Evolutionary conservation across 2,797 vertebrate species (phyloP).

Genomic region (Coendou prehensilis): DNA sequence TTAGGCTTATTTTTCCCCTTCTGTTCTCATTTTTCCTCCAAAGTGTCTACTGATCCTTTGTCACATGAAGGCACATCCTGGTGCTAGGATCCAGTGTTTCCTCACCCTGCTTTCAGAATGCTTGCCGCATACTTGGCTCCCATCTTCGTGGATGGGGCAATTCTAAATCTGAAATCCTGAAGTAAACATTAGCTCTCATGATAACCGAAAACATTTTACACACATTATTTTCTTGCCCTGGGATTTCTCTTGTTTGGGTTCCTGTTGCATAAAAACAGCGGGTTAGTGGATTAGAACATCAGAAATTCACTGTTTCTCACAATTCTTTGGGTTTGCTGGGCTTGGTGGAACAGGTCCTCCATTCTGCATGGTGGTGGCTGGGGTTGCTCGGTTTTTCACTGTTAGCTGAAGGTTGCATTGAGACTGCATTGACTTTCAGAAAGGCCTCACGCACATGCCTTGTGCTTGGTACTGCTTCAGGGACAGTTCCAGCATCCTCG

Average conservation of each 20-base stretch:
- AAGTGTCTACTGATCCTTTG: background rate
- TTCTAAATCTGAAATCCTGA: background rate
- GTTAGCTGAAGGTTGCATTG: too few relatives aligned
- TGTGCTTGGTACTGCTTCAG: too few relatives aligned
- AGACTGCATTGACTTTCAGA: too few relatives aligned
- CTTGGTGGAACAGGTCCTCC: background rate
- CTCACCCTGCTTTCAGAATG: background rate
- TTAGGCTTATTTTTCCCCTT: background rate
- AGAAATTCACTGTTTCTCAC: too few relatives aligned
- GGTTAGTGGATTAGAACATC: background rate
- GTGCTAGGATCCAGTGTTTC: background rate
- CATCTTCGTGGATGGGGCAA: background rate
- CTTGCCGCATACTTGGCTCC: fast-evolving
- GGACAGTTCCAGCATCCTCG: fast-evolving
- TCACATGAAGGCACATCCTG: fast-evolving
- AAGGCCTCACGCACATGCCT: fast-evolving
- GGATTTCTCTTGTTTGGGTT: background rate
- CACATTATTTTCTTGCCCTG: background rate
- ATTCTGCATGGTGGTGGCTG: background rate
- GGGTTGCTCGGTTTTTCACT: background rate
- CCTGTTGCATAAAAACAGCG: background rate
- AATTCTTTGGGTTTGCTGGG: background rate
- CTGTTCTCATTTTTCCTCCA: background rate
- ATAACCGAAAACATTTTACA: background rate
- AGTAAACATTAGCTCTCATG: background rate